A percentile compares a stretch with the other conserved stretches of the same genome.
Conservation (phyloP, 2,888 invertebrate genomes). For the Hartigia nigra region DNA sequence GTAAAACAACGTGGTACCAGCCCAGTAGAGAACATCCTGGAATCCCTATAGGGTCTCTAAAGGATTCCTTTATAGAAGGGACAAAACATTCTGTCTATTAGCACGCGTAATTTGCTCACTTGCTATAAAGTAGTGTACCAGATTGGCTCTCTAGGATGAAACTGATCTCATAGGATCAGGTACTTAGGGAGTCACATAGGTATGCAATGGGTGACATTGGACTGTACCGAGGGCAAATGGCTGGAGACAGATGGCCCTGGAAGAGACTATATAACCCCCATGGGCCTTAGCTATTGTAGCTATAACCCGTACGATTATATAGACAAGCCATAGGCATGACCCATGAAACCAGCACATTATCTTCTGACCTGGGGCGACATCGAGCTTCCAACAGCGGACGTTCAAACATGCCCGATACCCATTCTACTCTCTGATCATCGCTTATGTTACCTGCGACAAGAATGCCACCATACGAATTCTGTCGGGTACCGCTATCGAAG, state of each 20-base stretch:
- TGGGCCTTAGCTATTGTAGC: slow-evolving; percentile 4
- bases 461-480: slow-evolving; percentile 18
- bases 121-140: neutral
- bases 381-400: slow-evolving; percentile 38
- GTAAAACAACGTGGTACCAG: neutral
- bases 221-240: neutral
- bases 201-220: neutral
- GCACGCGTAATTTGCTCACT: neutral
- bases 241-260: neutral
- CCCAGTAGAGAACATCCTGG: neutral
- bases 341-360: slow-evolving; percentile 36
- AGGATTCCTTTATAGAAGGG: neutral
- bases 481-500: slow-evolving; percentile 6
- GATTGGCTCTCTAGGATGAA: neutral
- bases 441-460: slow-evolving; percentile 21
- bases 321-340: slow-evolving; percentile 28
- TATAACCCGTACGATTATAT: slow-evolving; percentile 14
- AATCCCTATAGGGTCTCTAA: neutral
- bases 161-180: neutral
- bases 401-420: slow-evolving; percentile 32
- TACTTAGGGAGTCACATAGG: neutral
- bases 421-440: slow-evolving; percentile 30
- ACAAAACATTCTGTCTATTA: neutral
- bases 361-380: slow-evolving; percentile 39
- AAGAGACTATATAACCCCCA: neutral